Conservation (phyloP, 2,797 vertebrate genomes). For the Sebastes elongatus region DNA sequence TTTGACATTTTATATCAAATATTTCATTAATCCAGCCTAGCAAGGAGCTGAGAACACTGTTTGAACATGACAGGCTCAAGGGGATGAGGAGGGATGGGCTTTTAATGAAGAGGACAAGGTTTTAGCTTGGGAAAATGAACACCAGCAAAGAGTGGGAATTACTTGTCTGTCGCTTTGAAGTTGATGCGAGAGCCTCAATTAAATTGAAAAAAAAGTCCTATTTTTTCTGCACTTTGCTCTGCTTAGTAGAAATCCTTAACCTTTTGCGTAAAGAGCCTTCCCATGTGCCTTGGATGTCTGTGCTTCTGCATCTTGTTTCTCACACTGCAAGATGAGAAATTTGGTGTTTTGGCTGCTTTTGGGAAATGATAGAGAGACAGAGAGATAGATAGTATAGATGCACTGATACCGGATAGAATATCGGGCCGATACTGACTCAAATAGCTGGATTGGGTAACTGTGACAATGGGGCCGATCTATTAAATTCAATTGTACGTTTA, state of each 20-base stretch:
- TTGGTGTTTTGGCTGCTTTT: constrained; percentile 25
- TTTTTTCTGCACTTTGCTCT: constrained; percentile 38
- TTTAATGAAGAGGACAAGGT: constrained; percentile 78
- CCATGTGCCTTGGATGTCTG: neutral
- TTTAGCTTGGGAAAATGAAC: constrained; percentile 65
- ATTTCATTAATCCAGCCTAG: constrained; percentile 69
- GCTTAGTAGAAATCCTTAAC: constrained; percentile 45
- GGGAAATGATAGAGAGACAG: constrained; percentile 2
- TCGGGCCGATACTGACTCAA: no score
- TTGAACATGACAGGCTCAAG: constrained; percentile 71
- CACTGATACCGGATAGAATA: no score
- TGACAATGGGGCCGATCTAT: no score
- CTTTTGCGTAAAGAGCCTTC: constrained; percentile 22
- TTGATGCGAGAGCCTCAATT: constrained; percentile 73
- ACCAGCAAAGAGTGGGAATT: constrained; percentile 67
- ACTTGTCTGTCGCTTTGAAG: constrained; percentile 73
- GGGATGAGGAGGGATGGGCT: constrained; percentile 54
- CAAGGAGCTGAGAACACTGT: constrained; percentile 55
- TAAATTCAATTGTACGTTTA: no score
- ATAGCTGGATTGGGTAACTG: no score
- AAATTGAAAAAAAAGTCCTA: constrained; percentile 39
- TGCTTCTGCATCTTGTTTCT: constrained; percentile 24
- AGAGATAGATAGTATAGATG: no score
- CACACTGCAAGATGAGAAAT: constrained; percentile 24
- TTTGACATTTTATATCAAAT: constrained; percentile 70